Conservation (phyloP, 2,888 invertebrate species). For the Leptinotarsa juncta region DNA sequence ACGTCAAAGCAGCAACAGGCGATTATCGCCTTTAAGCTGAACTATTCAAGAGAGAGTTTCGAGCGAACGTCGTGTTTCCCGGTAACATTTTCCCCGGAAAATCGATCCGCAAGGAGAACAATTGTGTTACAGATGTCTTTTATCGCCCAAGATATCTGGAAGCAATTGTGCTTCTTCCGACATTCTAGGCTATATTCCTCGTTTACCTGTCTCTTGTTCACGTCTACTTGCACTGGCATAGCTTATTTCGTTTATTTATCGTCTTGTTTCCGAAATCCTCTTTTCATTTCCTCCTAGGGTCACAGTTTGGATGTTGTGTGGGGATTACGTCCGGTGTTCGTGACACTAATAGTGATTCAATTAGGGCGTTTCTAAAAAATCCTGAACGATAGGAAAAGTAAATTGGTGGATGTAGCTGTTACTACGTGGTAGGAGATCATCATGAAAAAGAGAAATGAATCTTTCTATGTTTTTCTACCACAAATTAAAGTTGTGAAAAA, state of each 20-base stretch:
- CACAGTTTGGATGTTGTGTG: neutral
- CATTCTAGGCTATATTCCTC: slow-evolving; percentile 55
- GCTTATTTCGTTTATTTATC: slow-evolving; percentile 62
- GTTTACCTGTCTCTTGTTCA: slow-evolving; percentile 55
- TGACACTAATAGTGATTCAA: neutral
- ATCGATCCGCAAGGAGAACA: slow-evolving; percentile 50
- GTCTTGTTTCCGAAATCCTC: slow-evolving; percentile 57
- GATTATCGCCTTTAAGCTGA: neutral
- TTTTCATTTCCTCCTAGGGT: slow-evolving; percentile 39
- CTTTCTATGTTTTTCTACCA: no score
- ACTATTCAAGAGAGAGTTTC: neutral
- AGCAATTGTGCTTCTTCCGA: slow-evolving; percentile 59
- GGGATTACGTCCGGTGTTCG: neutral
- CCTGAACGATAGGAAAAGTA: no score
- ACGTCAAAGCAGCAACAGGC: no score
- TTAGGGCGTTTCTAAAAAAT: no score
- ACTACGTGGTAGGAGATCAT: no score
- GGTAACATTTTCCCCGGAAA: slow-evolving; percentile 11
- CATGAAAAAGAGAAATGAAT: no score
- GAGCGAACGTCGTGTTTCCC: neutral
- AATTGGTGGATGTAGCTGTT: no score
- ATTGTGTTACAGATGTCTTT: slow-evolving; percentile 58
- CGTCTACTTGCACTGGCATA: slow-evolving; percentile 53
- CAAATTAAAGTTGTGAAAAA: no score
- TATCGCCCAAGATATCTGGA: slow-evolving; percentile 56